Conservation (phyloP, 2,113 vertebrate genomes). For the Podarcis raffonei region DNA sequence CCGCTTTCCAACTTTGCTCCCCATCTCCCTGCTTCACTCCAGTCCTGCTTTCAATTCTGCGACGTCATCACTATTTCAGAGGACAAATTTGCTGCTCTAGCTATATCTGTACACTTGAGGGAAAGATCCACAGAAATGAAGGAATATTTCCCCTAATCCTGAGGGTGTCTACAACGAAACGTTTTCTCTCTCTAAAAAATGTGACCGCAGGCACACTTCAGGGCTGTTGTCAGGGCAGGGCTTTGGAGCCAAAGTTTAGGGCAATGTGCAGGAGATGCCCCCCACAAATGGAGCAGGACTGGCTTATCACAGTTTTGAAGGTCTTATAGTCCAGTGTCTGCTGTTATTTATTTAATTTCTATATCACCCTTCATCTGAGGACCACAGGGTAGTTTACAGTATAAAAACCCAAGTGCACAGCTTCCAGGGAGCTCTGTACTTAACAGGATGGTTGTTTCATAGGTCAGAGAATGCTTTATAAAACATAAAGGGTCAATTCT, state of each 20-base stretch:
- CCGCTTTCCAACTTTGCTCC: not conserved
- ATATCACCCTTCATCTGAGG: no score
- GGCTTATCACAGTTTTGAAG: no score
- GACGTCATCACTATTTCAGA: not conserved
- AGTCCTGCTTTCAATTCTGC: not conserved
- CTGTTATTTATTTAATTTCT: no score
- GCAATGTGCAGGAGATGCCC: no score
- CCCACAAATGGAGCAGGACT: no score
- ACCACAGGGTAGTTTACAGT: no score
- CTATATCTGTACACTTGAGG: not conserved
- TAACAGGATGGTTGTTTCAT: not conserved
- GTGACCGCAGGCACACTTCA: not conserved
- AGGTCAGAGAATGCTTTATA: not conserved
- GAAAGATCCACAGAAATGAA: not conserved
- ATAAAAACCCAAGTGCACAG: not conserved
- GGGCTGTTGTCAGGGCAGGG: not conserved
- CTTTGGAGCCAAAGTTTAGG: no score
- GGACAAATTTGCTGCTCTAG: not conserved
- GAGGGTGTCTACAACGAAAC: not conserved
- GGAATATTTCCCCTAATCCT: not conserved
- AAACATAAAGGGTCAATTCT: no score
- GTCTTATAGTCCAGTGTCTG: no score
- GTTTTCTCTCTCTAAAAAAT: not conserved
- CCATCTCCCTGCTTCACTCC: not conserved
- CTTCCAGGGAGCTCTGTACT: not conserved